These are phyloP conservation scores for Oceanites oceanicus DNA, from an alignment of 2,113 vertebrate species.

Conservation along the genomic window DNA sequence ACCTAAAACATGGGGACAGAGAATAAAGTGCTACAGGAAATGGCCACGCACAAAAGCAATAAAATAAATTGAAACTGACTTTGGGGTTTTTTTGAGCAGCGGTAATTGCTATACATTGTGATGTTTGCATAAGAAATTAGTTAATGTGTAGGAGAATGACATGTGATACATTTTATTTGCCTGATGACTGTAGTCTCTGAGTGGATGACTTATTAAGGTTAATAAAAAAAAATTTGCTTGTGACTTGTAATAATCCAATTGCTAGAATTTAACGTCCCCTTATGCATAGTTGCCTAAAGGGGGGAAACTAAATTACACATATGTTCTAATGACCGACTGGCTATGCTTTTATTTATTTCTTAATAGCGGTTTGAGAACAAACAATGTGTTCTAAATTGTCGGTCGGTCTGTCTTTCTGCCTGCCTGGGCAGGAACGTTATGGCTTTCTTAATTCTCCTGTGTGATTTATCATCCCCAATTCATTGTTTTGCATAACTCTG, in stretches of 20 bases:
- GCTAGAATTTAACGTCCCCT: conserved; percentile 78
- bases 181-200: conserved; percentile 79
- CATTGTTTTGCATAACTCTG: conserved; percentile 86
- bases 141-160: conserved; percentile 79
- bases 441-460: conserved; percentile 80
- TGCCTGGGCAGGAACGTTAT: conserved; percentile 78
- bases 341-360: conserved; percentile 77
- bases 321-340: conserved; percentile 75
- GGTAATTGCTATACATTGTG: conserved; percentile 82
- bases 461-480: conserved; percentile 85
- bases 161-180: conserved; percentile 79
- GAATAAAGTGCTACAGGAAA: conserved; percentile 71
- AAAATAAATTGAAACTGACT: conserved; percentile 82
- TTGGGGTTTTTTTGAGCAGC: conserved; percentile 71
- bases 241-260: conserved; percentile 81
- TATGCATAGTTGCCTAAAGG: conserved; percentile 78
- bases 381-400: conserved; percentile 80
- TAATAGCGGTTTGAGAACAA: conserved; percentile 76
- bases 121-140: conserved; percentile 83
- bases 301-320: conserved; percentile 73
- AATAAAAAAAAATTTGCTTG: conserved; percentile 81
- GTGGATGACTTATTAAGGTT: conserved; percentile 84
- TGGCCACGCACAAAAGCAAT: conserved; percentile 75
- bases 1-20: conserved; percentile 53
- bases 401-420: conserved; percentile 81